Evolutionary conservation across 2,888 invertebrate species (phyloP), one percentile per base, ranked within the genome.

Genomic region (Lacanobia wlatinum): DNA sequence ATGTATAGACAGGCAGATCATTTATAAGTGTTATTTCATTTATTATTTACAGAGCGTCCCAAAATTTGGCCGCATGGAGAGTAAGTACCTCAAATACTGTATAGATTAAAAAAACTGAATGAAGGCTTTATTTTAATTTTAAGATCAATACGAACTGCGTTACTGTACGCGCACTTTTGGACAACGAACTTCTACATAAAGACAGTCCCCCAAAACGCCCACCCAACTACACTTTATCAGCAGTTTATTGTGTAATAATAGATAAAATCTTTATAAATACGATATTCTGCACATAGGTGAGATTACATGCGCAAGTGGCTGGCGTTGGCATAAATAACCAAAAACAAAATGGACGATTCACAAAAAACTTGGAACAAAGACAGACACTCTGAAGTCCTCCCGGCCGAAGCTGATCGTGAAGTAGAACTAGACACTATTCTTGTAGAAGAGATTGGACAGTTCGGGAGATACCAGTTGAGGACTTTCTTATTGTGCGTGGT

Each of bases 381-480:
- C 10, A 38, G 52, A 21, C 43, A 79, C 28, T 55, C 53, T n/a
- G 12, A 34, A 14, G 74, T 1, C 3, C 1, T 3, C 10, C 4
- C 23, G 3, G n/a, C 53, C 14, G 76, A 81, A 53, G 23, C 14
- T 1, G 28, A 60, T 2, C 76, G 77, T 4, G 82, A 82, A 46
- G 86, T 94, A 23, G 91, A 94, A 43, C 58, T 95, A 80, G 95
- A 95, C 63, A 88, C 89, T 21, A 90, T 95, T 18, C 79, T 95
- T 50, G 88, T 92, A 23, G 89, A 93, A 46, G 95, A 95, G 77
- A 88, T 95, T 16, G 95, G 95, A 0, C 93, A 95, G 84, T 92
- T 94, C 64, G 95, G 95, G 0, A 80, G 75, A 62, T 95, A 91
- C 76, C 95, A 95, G 82, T 48, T 91, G 23, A 84, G 85, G 34